Conservation (phyloP, 2,113 vertebrate species). For the Cichladusa arquata region DNA sequence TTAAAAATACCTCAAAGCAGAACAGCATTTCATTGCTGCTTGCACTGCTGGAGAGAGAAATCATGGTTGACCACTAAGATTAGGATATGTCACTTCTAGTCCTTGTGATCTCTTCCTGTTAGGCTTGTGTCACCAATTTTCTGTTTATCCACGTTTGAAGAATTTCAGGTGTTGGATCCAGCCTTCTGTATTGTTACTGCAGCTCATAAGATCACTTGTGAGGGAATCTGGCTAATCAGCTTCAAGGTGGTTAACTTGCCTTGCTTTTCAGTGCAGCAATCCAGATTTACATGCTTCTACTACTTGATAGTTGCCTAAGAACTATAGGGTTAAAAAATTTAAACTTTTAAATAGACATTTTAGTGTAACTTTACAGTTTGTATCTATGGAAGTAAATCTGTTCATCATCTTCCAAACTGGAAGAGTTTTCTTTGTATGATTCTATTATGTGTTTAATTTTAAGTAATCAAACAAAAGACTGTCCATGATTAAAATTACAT, state of each 20-base stretch:
- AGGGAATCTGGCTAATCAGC: not conserved
- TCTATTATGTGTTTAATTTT: not conserved
- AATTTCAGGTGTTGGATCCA: not conserved
- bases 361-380: not conserved
- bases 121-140: not conserved
- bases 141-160: not conserved
- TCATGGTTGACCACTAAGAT: not conserved
- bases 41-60: not conserved
- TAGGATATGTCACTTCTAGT: not conserved
- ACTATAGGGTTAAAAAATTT: not conserved
- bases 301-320: not conserved
- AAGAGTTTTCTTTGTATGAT: not conserved
- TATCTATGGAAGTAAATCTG: not conserved
- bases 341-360: not conserved
- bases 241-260: not conserved
- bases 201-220: not conserved
- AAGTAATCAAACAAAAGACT: not conserved
- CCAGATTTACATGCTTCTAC: not conserved
- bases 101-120: not conserved
- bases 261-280: not conserved
- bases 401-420: not conserved
- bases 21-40: not conserved
- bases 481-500: not conserved
- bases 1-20: not conserved
- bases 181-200: not conserved